Evolutionary conservation across 2,797 vertebrate species (phyloP), one percentile per base, ranked within the genome.

Genomic region (Mycteria americana): DNA sequence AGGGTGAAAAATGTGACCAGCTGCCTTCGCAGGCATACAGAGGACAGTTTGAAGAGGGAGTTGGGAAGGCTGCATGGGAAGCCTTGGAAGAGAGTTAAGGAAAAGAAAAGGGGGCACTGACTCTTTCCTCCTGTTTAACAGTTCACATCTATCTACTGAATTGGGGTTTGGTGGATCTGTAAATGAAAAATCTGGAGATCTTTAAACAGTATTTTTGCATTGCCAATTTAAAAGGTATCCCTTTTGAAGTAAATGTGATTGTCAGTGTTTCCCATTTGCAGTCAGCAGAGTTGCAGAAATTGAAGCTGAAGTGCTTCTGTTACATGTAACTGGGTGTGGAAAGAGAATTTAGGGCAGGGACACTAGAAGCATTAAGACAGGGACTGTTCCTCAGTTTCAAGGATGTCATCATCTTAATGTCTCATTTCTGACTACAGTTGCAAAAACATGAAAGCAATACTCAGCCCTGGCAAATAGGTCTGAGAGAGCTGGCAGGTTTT

Each of bases 321-420:
- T 87, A 8, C 7, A 24, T 50, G 56, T 60, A 39, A 46, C 12
- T 56, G 51, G 2, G 48, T 80, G 78, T 80, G 68, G 89, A 51
- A 84, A 25, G 72, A 83, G 72, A 33, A 67, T 64, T 90, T 74
- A 74, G 82, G 84, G 48, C 87, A 88, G 87, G 60, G 86, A 60
- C 60, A 25, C 2, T 1, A 72, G 59, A 79, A 54, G 60, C 1
- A 1, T 41, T 63, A 63, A 67, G 43, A 30, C 51, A 48, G 60
- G 48, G 30, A 16, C 89, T 88, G 72, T 89, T 94, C 46, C 72
- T 85, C 72, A 77, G 3, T 84, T 91, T 92, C n/a, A 89, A 88
- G 87, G 64, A 64, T 45, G 22, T 13, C 64, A 60, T 88, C 84
- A 77, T 85, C 45, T 6, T n/a, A 5, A 56, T 77, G 48, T 77